phyloP scores from a whole-genome alignment of 2,797 vertebrate genomes.

The Denticeps clupeoides region DNA sequence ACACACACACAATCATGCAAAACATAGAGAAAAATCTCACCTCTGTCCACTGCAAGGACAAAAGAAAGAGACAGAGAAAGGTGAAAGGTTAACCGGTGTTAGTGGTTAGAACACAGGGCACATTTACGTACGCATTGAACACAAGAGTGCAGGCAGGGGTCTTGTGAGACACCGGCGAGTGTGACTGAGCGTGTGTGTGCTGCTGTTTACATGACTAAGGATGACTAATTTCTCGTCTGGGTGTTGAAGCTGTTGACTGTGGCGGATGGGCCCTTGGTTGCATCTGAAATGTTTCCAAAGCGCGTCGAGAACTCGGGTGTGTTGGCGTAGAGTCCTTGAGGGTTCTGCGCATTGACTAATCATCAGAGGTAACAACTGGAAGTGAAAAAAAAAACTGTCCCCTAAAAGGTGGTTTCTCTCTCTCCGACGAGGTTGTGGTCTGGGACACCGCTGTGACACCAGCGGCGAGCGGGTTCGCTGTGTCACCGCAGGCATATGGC shows the following conservation, averaged over 20 bases:
- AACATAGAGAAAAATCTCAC: constrained; percentile 41
- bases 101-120: constrained; percentile 31
- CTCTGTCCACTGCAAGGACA: constrained; percentile 58
- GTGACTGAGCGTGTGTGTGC: neutral
- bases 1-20: constrained; percentile 11
- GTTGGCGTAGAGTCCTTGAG: neutral
- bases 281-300: neutral
- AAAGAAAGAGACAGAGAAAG: constrained; percentile 34
- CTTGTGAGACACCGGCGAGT: constrained; percentile 12
- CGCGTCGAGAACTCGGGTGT: neutral
- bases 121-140: constrained; percentile 5
- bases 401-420: too few relatives aligned
- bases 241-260: neutral
- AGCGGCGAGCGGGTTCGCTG: too few relatives aligned
- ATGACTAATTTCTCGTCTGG: neutral
- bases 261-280: neutral
- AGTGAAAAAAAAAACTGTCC: neutral
- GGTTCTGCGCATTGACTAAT: constrained; percentile 1
- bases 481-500: too few relatives aligned
- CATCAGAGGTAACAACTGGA: neutral
- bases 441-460: too few relatives aligned
- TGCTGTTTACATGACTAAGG: constrained; percentile 3
- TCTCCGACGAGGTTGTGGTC: too few relatives aligned
- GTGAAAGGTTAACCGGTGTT: constrained; percentile 35
- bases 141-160: constrained; percentile 15